Conservation (phyloP, 2,888 invertebrate genomes). For the Ophion slaviceki region DNA sequence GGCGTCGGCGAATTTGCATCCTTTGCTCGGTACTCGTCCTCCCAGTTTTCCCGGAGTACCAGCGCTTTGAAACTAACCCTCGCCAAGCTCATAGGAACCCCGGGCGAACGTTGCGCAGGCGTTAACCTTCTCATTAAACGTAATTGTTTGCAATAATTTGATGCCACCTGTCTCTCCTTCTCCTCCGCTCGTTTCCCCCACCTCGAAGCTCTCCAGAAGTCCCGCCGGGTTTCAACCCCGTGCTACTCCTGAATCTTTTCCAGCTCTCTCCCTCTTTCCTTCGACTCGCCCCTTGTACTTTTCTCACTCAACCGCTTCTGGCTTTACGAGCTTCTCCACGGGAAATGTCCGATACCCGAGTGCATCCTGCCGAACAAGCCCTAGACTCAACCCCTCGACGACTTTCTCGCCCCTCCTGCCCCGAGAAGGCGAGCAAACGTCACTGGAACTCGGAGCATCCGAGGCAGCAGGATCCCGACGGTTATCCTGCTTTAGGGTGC, state of each 20-base stretch:
- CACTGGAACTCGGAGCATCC: slow-evolving; percentile 14
- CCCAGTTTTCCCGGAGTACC: slow-evolving; percentile 47
- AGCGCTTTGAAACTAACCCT: slow-evolving; percentile 17
- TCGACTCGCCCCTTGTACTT: slow-evolving; percentile 25
- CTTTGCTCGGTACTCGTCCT: slow-evolving; percentile 68
- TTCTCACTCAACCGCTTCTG: slow-evolving; percentile 63
- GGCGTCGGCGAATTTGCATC: slow-evolving; percentile 80
- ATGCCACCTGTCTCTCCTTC: slow-evolving; percentile 75
- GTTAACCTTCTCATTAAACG: slow-evolving; percentile 82
- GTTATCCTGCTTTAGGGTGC: slow-evolving; percentile 48
- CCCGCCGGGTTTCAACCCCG: slow-evolving; percentile 58
- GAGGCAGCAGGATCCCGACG: slow-evolving; percentile 30
- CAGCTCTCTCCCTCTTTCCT: slow-evolving; percentile 47
- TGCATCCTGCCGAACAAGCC: slow-evolving; percentile 5
- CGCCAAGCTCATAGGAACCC: slow-evolving; percentile 13
- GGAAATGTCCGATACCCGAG: slow-evolving; percentile 45
- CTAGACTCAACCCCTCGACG: slow-evolving; percentile 21
- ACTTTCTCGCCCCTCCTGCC: slow-evolving; percentile 20
- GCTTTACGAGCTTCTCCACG: slow-evolving; percentile 53
- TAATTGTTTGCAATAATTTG: slow-evolving; percentile 82
- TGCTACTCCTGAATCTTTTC: not conserved
- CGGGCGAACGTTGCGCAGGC: slow-evolving; percentile 72
- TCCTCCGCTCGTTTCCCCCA: slow-evolving; percentile 40
- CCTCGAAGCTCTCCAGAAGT: slow-evolving; percentile 53
- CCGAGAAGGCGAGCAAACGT: slow-evolving; percentile 41